Evolutionary conservation across 2,888 invertebrate species (phyloP).

Genomic region (Calameuta idolon): DNA sequence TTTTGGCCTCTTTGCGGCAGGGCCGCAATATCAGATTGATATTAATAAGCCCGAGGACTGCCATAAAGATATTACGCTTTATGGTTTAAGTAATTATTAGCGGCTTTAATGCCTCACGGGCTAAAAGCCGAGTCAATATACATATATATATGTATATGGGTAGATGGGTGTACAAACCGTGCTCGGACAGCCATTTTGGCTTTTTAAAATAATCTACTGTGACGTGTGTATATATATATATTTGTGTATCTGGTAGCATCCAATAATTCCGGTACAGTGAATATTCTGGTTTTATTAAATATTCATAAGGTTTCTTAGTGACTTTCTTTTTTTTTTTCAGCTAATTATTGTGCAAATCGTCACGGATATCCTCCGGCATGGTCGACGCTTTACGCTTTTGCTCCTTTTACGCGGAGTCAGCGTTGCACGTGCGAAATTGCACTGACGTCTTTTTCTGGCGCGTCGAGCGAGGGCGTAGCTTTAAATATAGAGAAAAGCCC

Average conservation of each 20-base stretch:
- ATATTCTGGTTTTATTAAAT: too few relatives aligned
- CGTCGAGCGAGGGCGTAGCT: conserved; percentile 30
- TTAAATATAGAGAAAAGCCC: conserved; percentile 34
- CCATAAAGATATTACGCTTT: conserved; percentile 28
- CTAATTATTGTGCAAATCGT: background rate
- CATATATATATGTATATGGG: background rate
- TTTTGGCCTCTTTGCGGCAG: conserved; percentile 29
- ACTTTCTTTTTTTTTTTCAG: too few relatives aligned
- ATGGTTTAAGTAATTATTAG: conserved; percentile 23
- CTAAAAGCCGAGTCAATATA: conserved; percentile 9
- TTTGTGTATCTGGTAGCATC: background rate
- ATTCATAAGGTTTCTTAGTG: too few relatives aligned
- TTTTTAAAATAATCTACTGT: too few relatives aligned
- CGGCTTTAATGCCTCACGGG: conserved; percentile 17
- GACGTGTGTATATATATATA: too few relatives aligned
- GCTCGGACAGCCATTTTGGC: too few relatives aligned
- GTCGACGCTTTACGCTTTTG: too few relatives aligned
- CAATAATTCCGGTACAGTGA: too few relatives aligned
- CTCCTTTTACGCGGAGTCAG: too few relatives aligned
- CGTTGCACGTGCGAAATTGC: conserved; percentile 42
- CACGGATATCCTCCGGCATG: background rate
- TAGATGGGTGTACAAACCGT: too few relatives aligned
- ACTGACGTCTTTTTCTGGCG: conserved; percentile 24
- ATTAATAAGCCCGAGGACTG: conserved; percentile 44
- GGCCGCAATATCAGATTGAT: conserved; percentile 47